Evolutionary conservation across 2,113 vertebrate species (phyloP).

Genomic region (Nansenia antarctica): DNA sequence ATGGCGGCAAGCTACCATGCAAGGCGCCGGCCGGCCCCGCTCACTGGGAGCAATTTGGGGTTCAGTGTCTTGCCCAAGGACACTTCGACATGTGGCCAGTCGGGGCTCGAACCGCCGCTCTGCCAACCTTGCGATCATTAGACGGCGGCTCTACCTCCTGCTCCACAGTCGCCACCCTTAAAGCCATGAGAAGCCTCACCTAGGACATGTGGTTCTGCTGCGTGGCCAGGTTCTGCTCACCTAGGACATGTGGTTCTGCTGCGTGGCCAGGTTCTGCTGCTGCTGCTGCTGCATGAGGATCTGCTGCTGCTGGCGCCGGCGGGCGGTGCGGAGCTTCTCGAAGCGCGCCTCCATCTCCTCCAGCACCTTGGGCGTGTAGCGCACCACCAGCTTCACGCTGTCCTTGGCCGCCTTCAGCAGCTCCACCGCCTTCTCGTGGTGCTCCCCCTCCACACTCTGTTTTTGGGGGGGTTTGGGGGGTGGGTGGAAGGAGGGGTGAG

Average conservation of each 20-base stretch:
- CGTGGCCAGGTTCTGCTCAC: conserved; percentile 88
- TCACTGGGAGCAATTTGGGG: too few species aligned
- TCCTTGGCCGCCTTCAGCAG: conserved; percentile 96
- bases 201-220: conserved; percentile 99
- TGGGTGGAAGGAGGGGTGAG: background rate
- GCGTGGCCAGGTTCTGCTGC: conserved; percentile 82
- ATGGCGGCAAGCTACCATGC: too few species aligned
- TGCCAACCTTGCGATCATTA: too few species aligned
- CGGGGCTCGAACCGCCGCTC: too few species aligned
- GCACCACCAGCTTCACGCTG: conserved; percentile 96
- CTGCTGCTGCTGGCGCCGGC: conserved; percentile 96
- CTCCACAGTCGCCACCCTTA: conserved; percentile 58
- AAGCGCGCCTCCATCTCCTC: conserved; percentile 99
- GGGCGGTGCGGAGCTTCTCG: conserved; percentile 94
- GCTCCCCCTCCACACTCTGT: conserved; percentile 98
- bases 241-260: conserved; percentile 99
- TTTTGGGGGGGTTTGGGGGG: too few species aligned
- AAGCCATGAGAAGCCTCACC: conserved; percentile 87
- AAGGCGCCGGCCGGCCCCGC: too few species aligned
- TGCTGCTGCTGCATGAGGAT: conserved; percentile 91
- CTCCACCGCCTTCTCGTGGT: conserved; percentile 97
- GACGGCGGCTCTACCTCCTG: too few species aligned
- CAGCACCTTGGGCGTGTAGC: conserved; percentile 97
- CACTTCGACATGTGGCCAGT: too few species aligned
- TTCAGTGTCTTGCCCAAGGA: too few species aligned